Percentiles rank a stretch among this genome's conserved stretches.
phyloP scores from a whole-genome alignment of 2,888 invertebrate genomes.

The Nycteola revayana region DNA sequence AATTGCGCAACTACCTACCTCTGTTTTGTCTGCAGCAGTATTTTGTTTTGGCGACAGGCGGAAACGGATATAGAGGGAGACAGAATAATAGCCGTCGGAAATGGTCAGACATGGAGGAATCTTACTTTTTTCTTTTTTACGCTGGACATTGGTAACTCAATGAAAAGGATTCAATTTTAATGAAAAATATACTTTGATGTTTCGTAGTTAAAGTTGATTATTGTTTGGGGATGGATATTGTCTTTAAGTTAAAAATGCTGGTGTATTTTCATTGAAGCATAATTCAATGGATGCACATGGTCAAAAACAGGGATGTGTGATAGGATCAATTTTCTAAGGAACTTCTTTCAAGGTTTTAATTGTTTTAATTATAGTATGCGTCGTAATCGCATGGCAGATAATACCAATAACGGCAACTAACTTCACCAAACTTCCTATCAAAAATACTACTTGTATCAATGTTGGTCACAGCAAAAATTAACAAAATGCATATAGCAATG shows the following conservation, averaged over 20 bases:
- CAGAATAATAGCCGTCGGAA: slow-evolving; percentile 82
- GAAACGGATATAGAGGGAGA: slow-evolving; percentile 82
- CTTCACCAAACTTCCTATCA: too few species aligned
- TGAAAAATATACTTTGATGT: slow-evolving; percentile 32
- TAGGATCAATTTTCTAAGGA: slow-evolving; percentile 29
- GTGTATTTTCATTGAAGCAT: slow-evolving; percentile 44
- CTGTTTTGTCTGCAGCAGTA: slow-evolving; percentile 63
- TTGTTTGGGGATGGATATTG: slow-evolving; percentile 22
- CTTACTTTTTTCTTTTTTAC: slow-evolving; percentile 70
- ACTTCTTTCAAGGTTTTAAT: too few species aligned
- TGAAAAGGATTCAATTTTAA: slow-evolving; percentile 33
- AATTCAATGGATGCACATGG: slow-evolving; percentile 44
- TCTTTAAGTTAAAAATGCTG: slow-evolving; percentile 27
- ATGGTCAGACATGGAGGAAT: slow-evolving; percentile 80
- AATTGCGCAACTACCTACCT: slow-evolving; percentile 29
- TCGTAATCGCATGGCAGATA: too few species aligned
- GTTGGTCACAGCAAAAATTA: too few species aligned
- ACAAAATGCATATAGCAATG: too few species aligned
- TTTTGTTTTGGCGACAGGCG: slow-evolving; percentile 79
- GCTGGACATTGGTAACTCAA: slow-evolving; percentile 73
- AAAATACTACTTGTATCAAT: too few species aligned
- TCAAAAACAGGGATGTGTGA: slow-evolving; percentile 42
- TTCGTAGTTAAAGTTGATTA: slow-evolving; percentile 17
- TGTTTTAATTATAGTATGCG: too few species aligned
- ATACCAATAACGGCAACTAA: too few species aligned